Conservation (phyloP, 2,113 vertebrate genomes). For the Eleginops maclovinus region DNA sequence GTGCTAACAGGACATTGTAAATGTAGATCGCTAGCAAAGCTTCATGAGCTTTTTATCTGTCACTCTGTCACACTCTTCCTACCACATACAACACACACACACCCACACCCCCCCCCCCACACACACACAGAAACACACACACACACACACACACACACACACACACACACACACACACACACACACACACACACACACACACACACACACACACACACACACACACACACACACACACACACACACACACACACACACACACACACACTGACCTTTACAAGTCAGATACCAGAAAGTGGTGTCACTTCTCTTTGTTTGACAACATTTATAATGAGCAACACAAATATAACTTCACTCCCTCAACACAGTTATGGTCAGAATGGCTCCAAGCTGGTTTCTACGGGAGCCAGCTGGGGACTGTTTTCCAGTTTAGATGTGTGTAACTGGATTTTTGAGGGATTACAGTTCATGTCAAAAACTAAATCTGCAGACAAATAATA, state of each 20-base stretch:
- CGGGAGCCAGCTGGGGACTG: neutral
- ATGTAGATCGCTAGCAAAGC: neutral
- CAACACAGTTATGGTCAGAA: neutral
- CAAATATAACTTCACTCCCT: neutral
- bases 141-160: neutral
- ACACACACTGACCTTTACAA: conserved; percentile 52
- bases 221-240: too few species aligned
- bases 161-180: neutral
- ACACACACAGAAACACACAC: neutral
- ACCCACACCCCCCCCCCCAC: neutral
- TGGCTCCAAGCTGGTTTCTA: neutral
- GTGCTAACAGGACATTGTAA: too few species aligned
- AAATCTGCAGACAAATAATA: neutral
- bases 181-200: neutral
- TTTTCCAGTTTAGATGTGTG: neutral
- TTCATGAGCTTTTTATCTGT: conserved; percentile 49
- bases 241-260: too few species aligned
- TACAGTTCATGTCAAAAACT: neutral
- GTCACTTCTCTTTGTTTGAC: conserved; percentile 24
- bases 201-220: neutral
- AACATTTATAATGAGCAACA: conserved; percentile 10
- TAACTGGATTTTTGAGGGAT: too few species aligned
- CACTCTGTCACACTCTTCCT: conserved; percentile 26
- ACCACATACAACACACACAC: neutral
- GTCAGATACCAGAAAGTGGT: conserved; percentile 1